These are phyloP conservation scores for Frankliniella fusca DNA, from an alignment of 2,888 invertebrate genomes.

Conservation along the genomic window DNA sequence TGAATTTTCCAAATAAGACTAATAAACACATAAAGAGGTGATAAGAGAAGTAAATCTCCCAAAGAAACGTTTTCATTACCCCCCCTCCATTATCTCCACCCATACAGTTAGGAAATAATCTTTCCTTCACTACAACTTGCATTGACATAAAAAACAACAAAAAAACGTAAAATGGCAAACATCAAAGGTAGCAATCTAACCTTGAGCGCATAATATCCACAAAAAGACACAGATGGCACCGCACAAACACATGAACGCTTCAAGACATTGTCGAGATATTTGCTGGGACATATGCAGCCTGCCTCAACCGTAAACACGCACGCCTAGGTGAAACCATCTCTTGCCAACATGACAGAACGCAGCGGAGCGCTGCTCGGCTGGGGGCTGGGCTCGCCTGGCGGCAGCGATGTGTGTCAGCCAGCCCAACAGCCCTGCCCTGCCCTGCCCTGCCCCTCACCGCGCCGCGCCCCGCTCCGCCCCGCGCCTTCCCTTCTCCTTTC, in stretches of 20 bases:
- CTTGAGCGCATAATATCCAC: slow-evolving; percentile 19
- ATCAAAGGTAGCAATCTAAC: background rate
- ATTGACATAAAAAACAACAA: background rate
- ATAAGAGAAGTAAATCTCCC: background rate
- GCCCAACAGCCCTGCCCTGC: background rate
- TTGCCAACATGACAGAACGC: slow-evolving; percentile 20
- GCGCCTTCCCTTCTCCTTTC: background rate
- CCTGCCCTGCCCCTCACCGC: slow-evolving; percentile 14
- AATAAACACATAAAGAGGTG: background rate
- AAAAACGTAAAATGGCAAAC: background rate
- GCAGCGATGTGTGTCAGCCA: slow-evolving; percentile 27
- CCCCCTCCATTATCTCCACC: background rate
- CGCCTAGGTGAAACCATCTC: slow-evolving; percentile 25
- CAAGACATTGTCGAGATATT: slow-evolving; percentile 12
- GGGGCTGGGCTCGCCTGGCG: background rate
- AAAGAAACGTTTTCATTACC: background rate
- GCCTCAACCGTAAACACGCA: slow-evolving; percentile 27
- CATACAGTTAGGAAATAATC: background rate
- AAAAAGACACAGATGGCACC: slow-evolving; percentile 6
- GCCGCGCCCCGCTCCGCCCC: slow-evolving; percentile 8
- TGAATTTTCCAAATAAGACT: background rate
- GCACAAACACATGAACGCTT: slow-evolving; percentile 12
- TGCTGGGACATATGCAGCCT: slow-evolving; percentile 24
- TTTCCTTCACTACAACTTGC: background rate
- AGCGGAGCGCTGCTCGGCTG: background rate